Base-by-base conservation (phyloP, 1,140 invertebrate species). In the Drosophila persimilis region DNA sequence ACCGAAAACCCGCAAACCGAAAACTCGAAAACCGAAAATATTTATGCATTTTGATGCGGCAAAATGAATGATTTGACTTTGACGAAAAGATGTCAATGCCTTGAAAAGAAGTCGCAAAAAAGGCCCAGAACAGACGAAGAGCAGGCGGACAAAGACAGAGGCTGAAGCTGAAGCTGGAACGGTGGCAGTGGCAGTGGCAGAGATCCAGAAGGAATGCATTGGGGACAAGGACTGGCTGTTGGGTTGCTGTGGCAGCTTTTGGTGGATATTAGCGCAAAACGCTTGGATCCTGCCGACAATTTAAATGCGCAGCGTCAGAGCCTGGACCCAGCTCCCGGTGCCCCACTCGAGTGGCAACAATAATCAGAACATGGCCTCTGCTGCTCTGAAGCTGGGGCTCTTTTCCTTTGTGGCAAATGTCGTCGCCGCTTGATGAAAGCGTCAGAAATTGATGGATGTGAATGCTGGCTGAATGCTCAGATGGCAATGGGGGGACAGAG, bases 31-130 rank as follows among this genome's bases (percentile, higher is more conserved):
- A 53, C 44, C 59, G 52, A 63, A 84, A 80, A 83, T 89, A 84
- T 89, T 89, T 89, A 89, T 89, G 83, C 83, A 88, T 88, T 88
- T 89, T 88, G 78, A 89, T 89, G 89, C 85, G 89, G 89, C 85
- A 90, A 88, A 89, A 90, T 90, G 89, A 90, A 90, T 90, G 89
- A 90, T 90, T 90, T 90, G 89, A 90, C 79, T 90, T 90, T 90
- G 89, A 90, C 77, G 89, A 89, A 90, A 90, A 90, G 89, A 90
- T 90, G 89, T 90, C 89, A 90, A 85, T 67, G 73, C 63, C 69
- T 57, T 50, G 58, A 67, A 50, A 24, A 26, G 59, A 58, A 80
- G 45, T 48, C 24, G 46, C 58, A 51, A 41, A 66, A 55, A 44
- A 65, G 17, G 56, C 48, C 31, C 39, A 50, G 39, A 50, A 20